Base-by-base conservation (phyloP, 2,113 vertebrate genomes). In the Laterallus jamaicensis region DNA sequence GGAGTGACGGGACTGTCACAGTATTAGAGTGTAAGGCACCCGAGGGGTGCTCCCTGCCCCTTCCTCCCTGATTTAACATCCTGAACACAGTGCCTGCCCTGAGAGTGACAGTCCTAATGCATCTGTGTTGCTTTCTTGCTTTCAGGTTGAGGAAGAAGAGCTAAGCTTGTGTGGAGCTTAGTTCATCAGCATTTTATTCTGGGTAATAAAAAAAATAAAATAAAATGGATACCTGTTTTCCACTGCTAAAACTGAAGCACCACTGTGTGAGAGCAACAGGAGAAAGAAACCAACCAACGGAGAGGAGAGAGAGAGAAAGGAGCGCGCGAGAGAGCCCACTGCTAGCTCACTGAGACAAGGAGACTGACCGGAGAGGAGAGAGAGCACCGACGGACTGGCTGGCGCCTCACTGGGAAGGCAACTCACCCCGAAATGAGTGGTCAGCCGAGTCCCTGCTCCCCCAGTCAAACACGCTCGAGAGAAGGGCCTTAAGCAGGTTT, bases 181-280 rank as follows among this genome's bases (percentile, higher is more conserved):
- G 98, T 99, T 98, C 98, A 98, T 98, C 98, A 98, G 98, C 98
- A 99, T 99, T 99, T 99, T 99, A 99, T 98, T 99, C 99, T 99
- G 99, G 99, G 99, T 99, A 99, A 99, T 98, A 98, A 98, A 99
- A 98, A 98, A 98, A 98, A 98, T 98, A 99, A 99, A 98, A 98
- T 98, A 98, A 99, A 99, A 99, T 97, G 99, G 99, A 99, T 99
- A 99, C 99, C 99, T 99, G 99, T 99, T 99, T 99, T 99, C 99
- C 99, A 99, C 99, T 99, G 99, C 99, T 99, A 99, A 99, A 99
- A 99, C 99, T 98, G 99, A 99, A 99, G 99, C 99, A 99, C 98
- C 98, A 98, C 98, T 98, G 99, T 98, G 98, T 98, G 98, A 99
- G 98, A 99, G 98, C 98, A 98, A 98, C 99, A 99, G 98, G 98